Conservation (phyloP, 2,888 invertebrate genomes). For the Tromatobia lineatoria region DNA sequence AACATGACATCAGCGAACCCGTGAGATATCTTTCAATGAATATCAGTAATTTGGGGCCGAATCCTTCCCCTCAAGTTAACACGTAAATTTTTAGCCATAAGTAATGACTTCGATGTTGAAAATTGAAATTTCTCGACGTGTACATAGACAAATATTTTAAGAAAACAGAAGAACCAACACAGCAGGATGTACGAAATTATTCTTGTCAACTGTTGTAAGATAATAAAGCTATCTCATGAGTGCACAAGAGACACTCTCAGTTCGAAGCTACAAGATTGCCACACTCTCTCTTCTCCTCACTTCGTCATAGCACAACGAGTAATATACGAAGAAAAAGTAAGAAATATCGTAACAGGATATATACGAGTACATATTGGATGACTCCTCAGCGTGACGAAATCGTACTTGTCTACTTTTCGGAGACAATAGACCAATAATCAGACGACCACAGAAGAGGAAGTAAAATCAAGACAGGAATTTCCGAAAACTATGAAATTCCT, state of each 20-base stretch:
- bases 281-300: background rate
- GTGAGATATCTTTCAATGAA: too few relatives aligned
- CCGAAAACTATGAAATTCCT: slow-evolving; percentile 20
- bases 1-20: too few relatives aligned
- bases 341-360: background rate
- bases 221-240: background rate
- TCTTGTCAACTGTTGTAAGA: background rate
- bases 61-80: too few relatives aligned
- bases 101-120: too few relatives aligned
- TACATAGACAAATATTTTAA: background rate
- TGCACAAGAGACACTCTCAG: background rate
- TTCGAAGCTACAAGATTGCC: background rate
- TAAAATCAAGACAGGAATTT: background rate
- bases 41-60: too few relatives aligned
- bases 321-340: slow-evolving; percentile 6
- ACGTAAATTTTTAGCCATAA: too few relatives aligned
- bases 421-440: slow-evolving; percentile 12
- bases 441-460: background rate
- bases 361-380: background rate
- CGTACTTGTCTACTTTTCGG: background rate
- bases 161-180: background rate
- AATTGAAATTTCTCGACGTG: too few relatives aligned
- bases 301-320: background rate
- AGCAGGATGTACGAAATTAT: slow-evolving; percentile 8
- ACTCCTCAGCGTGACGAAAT: background rate